Evolutionary conservation across 2,888 invertebrate species (phyloP), one percentile per base, ranked within the genome.

Genomic region (Cantharis nigra): DNA sequence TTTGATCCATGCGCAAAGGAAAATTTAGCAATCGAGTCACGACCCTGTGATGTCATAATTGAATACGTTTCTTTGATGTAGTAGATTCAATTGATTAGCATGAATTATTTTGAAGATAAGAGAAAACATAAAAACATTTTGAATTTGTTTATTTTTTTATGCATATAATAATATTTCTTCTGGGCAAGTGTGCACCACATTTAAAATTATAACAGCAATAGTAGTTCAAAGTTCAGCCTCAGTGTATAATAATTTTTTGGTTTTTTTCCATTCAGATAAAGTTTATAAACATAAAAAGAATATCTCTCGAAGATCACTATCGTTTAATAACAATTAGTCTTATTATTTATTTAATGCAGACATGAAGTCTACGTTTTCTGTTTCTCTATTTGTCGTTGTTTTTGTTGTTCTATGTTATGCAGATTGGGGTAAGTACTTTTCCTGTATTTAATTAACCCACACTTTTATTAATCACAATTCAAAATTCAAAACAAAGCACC

Each of bases 231-330:
- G 78, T 72, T 75, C 63, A 69, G 28, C 28, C 63, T 74, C 72
- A 67, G 26, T 67, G 26, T 67, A 23, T 67, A 26, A 78, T 75
- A 64, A 72, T 69, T 72, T 72, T 49, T 49, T 28, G 78, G 75
- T 78, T 78, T 78, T 16, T 78, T 78, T 75, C 78, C 71, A 26
- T 63, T 62, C 10, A 28, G 78, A 78, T 78, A 78, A 77, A 70
- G 49, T 64, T 72, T 75, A 75, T 78, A 78, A 78, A 78, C 75
- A 78, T 78, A 75, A 78, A 75, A 78, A 75, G 3, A 49, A n/a
- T 49, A 49, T 49, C 69, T 72, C 67, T 63, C 72, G 23, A 49
- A 71, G 69, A 77, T 30, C 71, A 18, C 77, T 69, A 75, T 23
- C 74, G 74, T 72, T 74, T 75, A 75, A 75, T 78, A 70, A 78